phyloP scores from a whole-genome alignment of 2,888 invertebrate species.

The Alentia gelatinosa region DNA sequence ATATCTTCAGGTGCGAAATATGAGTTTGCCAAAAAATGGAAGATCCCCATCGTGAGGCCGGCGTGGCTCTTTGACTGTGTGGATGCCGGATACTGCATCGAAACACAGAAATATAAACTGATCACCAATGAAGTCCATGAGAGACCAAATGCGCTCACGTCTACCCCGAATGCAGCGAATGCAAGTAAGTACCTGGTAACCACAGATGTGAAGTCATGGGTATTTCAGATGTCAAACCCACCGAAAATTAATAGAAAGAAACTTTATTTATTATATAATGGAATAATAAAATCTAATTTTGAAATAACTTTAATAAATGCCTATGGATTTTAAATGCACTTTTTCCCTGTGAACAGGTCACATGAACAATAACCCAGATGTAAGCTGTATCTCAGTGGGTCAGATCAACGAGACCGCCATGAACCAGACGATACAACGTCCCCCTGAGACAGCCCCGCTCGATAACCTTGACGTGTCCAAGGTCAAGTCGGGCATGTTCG shows the following conservation, averaged over 20 bases:
- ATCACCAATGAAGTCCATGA: background rate
- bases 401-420: constrained; percentile 28
- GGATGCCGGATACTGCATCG: constrained; percentile 84
- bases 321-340: too few species aligned
- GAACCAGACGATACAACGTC: background rate
- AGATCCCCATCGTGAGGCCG: constrained; percentile 87
- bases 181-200: too few species aligned
- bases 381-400: constrained; percentile 70
- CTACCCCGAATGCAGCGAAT: constrained; percentile 53
- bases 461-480: constrained; percentile 85
- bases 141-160: constrained; percentile 54
- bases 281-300: too few species aligned
- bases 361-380: constrained; percentile 59
- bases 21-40: constrained; percentile 84
- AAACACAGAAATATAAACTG: constrained; percentile 67
- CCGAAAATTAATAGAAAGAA: too few species aligned
- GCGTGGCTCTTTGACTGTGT: constrained; percentile 89
- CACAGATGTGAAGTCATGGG: too few species aligned
- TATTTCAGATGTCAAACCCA: too few species aligned
- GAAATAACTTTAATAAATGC: too few species aligned
- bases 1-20: constrained; percentile 86
- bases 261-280: too few species aligned
- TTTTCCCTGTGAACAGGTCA: background rate
- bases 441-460: constrained; percentile 43
- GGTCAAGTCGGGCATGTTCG: constrained; percentile 89